phyloP scores from a whole-genome alignment of 2,888 invertebrate genomes.

The Limnephilus lunatus region DNA sequence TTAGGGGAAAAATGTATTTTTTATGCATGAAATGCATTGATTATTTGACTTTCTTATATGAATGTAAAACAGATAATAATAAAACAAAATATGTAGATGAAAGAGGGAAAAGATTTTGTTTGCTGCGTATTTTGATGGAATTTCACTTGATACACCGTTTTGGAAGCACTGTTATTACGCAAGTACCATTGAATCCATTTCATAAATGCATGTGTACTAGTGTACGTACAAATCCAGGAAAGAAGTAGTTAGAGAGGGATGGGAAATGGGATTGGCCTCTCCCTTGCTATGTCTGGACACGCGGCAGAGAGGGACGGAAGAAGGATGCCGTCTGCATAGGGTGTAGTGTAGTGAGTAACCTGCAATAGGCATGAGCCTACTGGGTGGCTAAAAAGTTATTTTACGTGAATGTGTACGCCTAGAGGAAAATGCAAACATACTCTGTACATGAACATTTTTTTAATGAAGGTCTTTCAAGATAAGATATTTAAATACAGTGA shows the following conservation, averaged over 20 bases:
- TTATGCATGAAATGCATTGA: background rate
- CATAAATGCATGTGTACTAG: slow-evolving; percentile 31
- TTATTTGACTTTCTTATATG: background rate
- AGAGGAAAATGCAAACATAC: background rate
- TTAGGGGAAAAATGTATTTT: background rate
- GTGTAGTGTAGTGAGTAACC: slow-evolving; percentile 44
- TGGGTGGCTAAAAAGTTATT: slow-evolving; percentile 13
- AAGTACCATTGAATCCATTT: slow-evolving; percentile 22
- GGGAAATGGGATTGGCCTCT: slow-evolving; percentile 46
- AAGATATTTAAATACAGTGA: background rate
- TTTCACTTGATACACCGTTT: background rate
- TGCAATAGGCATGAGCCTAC: slow-evolving; percentile 23
- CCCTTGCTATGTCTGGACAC: slow-evolving; percentile 57
- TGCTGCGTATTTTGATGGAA: background rate
- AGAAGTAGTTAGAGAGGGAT: slow-evolving; percentile 28
- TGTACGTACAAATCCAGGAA: slow-evolving; percentile 44
- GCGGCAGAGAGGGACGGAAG: slow-evolving; percentile 46
- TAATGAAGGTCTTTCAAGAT: background rate
- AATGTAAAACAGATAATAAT: too few relatives aligned
- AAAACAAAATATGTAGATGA: background rate
- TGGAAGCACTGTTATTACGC: slow-evolving; percentile 20
- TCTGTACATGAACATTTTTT: background rate
- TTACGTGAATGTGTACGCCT: background rate
- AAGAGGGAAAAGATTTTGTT: background rate
- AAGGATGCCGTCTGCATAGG: slow-evolving; percentile 52